A percentile compares a stretch with the other conserved stretches of the same genome.
phyloP scores from a whole-genome alignment of 2,888 invertebrate genomes.

The Cantharis rustica region DNA sequence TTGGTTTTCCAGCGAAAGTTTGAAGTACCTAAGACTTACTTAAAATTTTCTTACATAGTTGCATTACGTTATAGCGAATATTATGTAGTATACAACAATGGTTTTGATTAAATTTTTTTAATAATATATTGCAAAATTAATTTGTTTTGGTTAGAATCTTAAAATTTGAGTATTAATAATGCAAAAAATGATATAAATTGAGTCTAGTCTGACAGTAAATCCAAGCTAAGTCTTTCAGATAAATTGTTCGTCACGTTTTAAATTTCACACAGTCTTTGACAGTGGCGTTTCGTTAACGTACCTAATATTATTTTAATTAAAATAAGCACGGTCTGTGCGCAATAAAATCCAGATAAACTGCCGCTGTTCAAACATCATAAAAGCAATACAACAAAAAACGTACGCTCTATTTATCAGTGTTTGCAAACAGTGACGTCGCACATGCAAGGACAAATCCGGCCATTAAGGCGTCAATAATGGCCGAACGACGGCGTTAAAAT shows the following conservation, averaged over 20 bases:
- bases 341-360: constrained; percentile 44
- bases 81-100: neutral
- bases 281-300: constrained; percentile 14
- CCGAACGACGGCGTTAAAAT: constrained; percentile 56
- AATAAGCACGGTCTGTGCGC: constrained; percentile 32
- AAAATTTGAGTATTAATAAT: neutral
- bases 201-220: constrained; percentile 6
- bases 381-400: constrained; percentile 42
- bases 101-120: neutral
- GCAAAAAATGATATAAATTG: neutral
- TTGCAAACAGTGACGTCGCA: constrained; percentile 55
- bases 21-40: too few species aligned
- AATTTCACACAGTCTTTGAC: constrained; percentile 29
- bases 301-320: constrained; percentile 41
- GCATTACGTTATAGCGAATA: too few species aligned
- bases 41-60: too few species aligned
- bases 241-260: constrained; percentile 30
- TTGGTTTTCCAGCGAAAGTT: too few species aligned
- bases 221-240: constrained; percentile 22
- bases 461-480: constrained; percentile 58
- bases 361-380: constrained; percentile 48
- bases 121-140: neutral
- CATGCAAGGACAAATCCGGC: constrained; percentile 56
- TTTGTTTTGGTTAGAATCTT: neutral
- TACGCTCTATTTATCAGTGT: constrained; percentile 54